Evolutionary conservation across 2,888 invertebrate genomes (phyloP).

Genomic region (Sarcophaga caerulescens): DNA sequence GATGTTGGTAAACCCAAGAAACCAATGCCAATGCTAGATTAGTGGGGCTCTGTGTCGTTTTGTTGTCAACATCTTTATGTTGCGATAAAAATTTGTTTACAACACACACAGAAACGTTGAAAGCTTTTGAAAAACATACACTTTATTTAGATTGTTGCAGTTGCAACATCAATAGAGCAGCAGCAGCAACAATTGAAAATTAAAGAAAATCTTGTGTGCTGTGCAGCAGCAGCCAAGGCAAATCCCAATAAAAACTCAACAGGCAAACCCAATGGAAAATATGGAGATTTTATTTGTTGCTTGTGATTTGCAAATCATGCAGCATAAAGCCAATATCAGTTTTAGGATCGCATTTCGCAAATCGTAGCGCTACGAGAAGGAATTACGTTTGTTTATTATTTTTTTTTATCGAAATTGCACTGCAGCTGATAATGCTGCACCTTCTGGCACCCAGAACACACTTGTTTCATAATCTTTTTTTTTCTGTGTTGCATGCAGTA

Average conservation of each 20-base stretch:
- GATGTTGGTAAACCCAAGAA: no score
- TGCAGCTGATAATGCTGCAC: not conserved
- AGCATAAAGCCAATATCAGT: slow-evolving; percentile 26
- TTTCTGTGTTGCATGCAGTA: slow-evolving; percentile 1
- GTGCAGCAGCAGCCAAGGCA: not conserved
- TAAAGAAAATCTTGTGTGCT: slow-evolving; percentile 46
- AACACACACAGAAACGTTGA: slow-evolving; percentile 30
- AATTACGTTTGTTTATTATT: slow-evolving; percentile 61
- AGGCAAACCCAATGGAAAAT: slow-evolving; percentile 8
- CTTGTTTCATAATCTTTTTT: slow-evolving; percentile 26
- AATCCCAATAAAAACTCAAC: not conserved
- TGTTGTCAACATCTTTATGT: slow-evolving; percentile 65
- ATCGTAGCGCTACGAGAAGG: slow-evolving; percentile 23
- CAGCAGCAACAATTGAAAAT: slow-evolving; percentile 29
- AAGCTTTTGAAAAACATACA: not conserved
- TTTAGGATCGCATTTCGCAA: slow-evolving; percentile 25
- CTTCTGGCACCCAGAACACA: not conserved
- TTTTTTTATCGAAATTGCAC: slow-evolving; percentile 10
- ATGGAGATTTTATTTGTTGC: slow-evolving; percentile 35
- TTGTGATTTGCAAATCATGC: slow-evolving; percentile 49
- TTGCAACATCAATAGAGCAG: slow-evolving; percentile 2
- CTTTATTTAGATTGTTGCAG: slow-evolving; percentile 1
- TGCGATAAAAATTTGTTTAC: slow-evolving; percentile 64
- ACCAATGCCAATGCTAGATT: slow-evolving; percentile 32
- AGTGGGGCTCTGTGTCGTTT: slow-evolving; percentile 65